Evolutionary conservation across 2,888 invertebrate genomes (phyloP).

Genomic region (Drosophila nr. perissopoda): DNA sequence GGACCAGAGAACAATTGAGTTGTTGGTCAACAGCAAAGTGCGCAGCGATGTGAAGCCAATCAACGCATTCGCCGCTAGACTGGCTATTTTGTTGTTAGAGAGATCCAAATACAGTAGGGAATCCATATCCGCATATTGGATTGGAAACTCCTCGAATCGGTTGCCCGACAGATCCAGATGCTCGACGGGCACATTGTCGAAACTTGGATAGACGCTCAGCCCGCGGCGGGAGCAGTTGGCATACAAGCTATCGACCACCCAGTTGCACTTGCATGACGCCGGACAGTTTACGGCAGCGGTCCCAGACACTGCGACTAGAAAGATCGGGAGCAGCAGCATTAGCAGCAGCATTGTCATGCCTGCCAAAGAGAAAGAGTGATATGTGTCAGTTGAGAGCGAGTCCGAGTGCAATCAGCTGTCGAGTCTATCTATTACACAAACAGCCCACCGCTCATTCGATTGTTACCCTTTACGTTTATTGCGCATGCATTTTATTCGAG

Average conservation of each 20-base stretch:
- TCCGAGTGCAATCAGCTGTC: slow-evolving; percentile 28
- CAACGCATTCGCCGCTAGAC: slow-evolving; percentile 85
- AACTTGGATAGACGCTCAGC: slow-evolving; percentile 73
- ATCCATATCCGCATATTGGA: slow-evolving; percentile 85
- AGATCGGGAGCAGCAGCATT: slow-evolving; percentile 10
- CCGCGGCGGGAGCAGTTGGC: slow-evolving; percentile 80
- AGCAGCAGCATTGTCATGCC: slow-evolving; percentile 14
- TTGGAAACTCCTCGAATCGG: slow-evolving; percentile 87
- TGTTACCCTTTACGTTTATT: slow-evolving; percentile 34
- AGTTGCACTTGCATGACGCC: slow-evolving; percentile 77
- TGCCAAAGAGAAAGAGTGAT: background rate
- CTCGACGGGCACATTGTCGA: slow-evolving; percentile 85
- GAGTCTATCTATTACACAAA: background rate
- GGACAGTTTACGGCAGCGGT: slow-evolving; percentile 74
- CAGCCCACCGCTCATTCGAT: slow-evolving; percentile 1
- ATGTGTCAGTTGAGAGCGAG: background rate
- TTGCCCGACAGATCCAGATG: slow-evolving; percentile 89
- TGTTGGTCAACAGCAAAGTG: slow-evolving; percentile 88
- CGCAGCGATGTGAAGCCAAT: slow-evolving; percentile 87
- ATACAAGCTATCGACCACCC: slow-evolving; percentile 82
- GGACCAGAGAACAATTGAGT: slow-evolving; percentile 87
- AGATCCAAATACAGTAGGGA: slow-evolving; percentile 87
- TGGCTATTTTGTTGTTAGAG: slow-evolving; percentile 86
- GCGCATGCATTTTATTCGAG: slow-evolving; percentile 63
- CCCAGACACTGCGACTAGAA: background rate